Evolutionary conservation across 1,140 invertebrate genomes (phyloP), one percentile per base, ranked within the genome.

Genomic region (Drosophila fuyamai): DNA sequence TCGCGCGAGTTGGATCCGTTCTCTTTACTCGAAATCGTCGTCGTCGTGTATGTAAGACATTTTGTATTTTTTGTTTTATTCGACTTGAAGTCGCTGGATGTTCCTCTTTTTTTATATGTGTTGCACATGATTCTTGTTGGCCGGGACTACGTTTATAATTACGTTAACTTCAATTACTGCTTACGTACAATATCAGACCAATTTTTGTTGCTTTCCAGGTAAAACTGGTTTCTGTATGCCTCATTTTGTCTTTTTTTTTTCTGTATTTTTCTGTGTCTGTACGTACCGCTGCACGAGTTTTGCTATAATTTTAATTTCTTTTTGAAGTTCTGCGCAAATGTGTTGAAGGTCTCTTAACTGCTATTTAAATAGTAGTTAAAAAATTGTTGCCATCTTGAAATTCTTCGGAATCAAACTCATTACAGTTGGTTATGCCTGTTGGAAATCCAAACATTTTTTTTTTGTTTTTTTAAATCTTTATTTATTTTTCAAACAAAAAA

Each of bases 231-330:
- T 70, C 47, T 40, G 38, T 68, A 60, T 67, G 56, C 62, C 75
- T 68, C 51, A 74, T 78, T 80, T 66, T 79, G 60, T 55, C 40
- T 47, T 23, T 46, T 46, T 43, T 47, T 60, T 78, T 43, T 48
- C 58, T 43, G 53, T 74, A 51, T 54, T 14, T 72, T 44, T 29
- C 14, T 53, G 43, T 76, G 40, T 14, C 18, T 40, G 14, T 61
- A 36, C 41, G 51, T 76, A 29, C 16, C 44, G 58, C 58, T 83
- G 65, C 74, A 74, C 57, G 60, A 76, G 75, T 66, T 83, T 83
- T 83, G 80, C 80, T 83, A 83, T 83, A 84, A 84, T 83, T 84
- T 84, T 68, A 84, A 84, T 84, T 84, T 84, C 66, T 84, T 84
- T 81, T 81, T 84, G 76, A 84, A 84, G 81, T 76, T 67, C 58